Base-by-base conservation (phyloP, 2,797 vertebrate species). In the Australoheros facetus region DNA sequence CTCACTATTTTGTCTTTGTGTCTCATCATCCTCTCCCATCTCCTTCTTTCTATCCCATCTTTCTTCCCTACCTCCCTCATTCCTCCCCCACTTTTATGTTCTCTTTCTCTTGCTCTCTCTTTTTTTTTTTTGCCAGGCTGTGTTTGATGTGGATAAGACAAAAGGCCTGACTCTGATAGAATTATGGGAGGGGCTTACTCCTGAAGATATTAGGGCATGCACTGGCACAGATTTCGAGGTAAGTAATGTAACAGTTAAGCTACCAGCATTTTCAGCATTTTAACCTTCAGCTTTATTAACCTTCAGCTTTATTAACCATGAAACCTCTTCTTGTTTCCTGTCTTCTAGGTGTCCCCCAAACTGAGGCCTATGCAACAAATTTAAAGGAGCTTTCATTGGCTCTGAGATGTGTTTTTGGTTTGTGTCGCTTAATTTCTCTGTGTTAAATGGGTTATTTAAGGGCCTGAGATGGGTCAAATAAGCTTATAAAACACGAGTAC, bases 81-180 rank as follows among this genome's bases (percentile, higher is more conserved):
- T 32, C 26, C 37, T 66, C 34, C 17, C 11, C 54, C 78, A 28
- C 55, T 77, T 58, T 51, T 64, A 21, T 74, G 5, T 32, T 32
- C 34, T 37, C 9, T 11, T 7, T 10, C 60, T 17, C 14, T 45
- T 26, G 17, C 60, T 45, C 60, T 66, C 60, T 66, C 21, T 2
- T 34, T 73, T 81, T 55, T 80, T 55, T 62, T 45, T 71, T 72
- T 54, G 1, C 72, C 88, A 99, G 98, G 97, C 97, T 2, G 98
- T 99, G 72, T 99, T 99, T 95, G 97, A 99, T 56, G 97, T 99
- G 85, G 96, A 98, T 93, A 96, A 94, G 88, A 95, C 95, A 79
- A 97, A 96, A 76, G 98, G 98, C 21, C 93, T 99, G 88, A 98
- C 96, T 32, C 95, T 99, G 87, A 96, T 97, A 60, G 98, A 99